These are phyloP conservation scores for Choristoneura rosaceana DNA, from an alignment of 2,888 invertebrate species.

Conservation along the genomic window DNA sequence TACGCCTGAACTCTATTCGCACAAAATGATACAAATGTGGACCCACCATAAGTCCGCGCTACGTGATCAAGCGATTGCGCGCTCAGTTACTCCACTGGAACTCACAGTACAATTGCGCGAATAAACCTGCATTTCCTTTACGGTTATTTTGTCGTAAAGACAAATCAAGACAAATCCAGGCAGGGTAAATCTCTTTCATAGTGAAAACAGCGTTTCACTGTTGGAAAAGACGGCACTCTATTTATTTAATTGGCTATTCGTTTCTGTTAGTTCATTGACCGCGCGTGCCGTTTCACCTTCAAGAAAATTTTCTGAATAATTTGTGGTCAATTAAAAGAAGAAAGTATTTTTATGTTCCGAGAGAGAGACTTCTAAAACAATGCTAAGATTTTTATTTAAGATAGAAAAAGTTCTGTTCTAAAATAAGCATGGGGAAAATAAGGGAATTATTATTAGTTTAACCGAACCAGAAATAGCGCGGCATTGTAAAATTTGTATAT, in stretches of 20 bases:
- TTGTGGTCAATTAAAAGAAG: not conserved
- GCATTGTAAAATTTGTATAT: not conserved
- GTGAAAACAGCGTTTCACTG: slow-evolving; percentile 23
- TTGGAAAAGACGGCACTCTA: slow-evolving; percentile 2
- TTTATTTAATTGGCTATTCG: slow-evolving; percentile 15
- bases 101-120: slow-evolving; percentile 41
- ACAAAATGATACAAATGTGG: too few species aligned
- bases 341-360: not conserved
- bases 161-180: slow-evolving; percentile 42
- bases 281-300: not conserved
- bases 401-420: not conserved
- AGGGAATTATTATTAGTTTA: not conserved
- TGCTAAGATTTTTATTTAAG: not conserved
- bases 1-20: too few species aligned
- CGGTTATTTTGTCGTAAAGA: slow-evolving; percentile 42
- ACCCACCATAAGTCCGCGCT: not conserved
- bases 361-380: not conserved
- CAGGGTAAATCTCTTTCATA: slow-evolving; percentile 31
- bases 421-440: not conserved
- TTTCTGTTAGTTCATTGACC: not conserved
- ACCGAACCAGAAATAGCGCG: not conserved
- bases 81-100: slow-evolving; percentile 37
- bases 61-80: slow-evolving; percentile 40
- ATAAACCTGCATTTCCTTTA: slow-evolving; percentile 41
- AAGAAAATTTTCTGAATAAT: not conserved